A percentile compares a stretch with the other conserved stretches of the same genome.
phyloP scores from a whole-genome alignment of 2,113 vertebrate species.

The Gymnorhina tibicen region DNA sequence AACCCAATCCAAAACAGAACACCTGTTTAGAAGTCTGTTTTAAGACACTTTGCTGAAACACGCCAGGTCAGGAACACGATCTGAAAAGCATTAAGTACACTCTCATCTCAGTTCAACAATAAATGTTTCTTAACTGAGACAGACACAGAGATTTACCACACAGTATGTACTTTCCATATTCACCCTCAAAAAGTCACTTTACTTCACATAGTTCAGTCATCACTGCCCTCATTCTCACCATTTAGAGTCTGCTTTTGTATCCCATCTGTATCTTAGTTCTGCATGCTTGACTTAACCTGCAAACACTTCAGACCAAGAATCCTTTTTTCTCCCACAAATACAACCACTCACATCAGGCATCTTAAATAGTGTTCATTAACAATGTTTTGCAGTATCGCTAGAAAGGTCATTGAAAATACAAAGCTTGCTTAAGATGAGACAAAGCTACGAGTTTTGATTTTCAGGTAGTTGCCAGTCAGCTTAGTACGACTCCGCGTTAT shows the following conservation, averaged over 20 bases:
- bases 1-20: background rate
- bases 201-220: background rate
- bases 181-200: background rate
- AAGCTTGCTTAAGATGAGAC: background rate
- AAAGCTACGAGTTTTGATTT: background rate
- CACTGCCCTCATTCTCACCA: background rate
- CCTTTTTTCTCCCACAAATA: background rate
- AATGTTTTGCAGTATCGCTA: background rate
- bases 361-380: background rate
- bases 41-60: background rate
- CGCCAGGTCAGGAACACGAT: background rate
- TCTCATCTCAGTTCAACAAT: background rate
- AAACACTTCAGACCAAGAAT: background rate
- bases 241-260: background rate
- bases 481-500: fast-evolving
- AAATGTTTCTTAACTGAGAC: background rate
- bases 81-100: background rate
- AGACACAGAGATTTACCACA: background rate
- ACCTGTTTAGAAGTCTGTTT: background rate
- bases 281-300: background rate
- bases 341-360: background rate
- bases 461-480: background rate
- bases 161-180: background rate
- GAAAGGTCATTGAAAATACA: background rate
- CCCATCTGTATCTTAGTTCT: background rate